Evolutionary conservation across 2,888 invertebrate genomes (phyloP).

Genomic region (Geophilus truncorum): DNA sequence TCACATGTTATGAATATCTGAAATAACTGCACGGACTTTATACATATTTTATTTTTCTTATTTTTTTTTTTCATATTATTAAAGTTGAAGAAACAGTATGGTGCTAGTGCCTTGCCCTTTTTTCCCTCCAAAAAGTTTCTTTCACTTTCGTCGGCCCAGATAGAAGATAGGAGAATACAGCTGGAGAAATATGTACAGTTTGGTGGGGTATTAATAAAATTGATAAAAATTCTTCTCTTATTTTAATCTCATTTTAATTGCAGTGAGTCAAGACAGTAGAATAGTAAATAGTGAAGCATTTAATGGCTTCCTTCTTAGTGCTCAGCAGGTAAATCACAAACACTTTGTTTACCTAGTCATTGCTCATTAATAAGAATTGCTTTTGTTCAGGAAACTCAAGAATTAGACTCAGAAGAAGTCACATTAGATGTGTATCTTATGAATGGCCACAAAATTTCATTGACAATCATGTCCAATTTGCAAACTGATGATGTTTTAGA

Average conservation of each 20-base stretch:
- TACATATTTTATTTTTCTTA: not conserved
- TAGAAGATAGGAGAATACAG: constrained; percentile 76
- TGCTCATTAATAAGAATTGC: too few species aligned
- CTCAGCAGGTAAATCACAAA: constrained; percentile 74
- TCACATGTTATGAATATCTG: not conserved
- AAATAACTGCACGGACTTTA: not conserved
- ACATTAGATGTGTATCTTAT: constrained; percentile 75
- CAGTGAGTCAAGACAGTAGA: constrained; percentile 80
- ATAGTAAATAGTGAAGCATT: constrained; percentile 74
- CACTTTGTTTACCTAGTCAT: too few species aligned
- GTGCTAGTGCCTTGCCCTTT: constrained; percentile 59
- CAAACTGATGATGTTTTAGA: constrained; percentile 74
- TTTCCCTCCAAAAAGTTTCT: constrained; percentile 92
- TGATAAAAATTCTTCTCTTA: not conserved
- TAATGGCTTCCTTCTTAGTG: constrained; percentile 79
- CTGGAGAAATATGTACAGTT: constrained; percentile 92
- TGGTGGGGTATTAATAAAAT: constrained; percentile 54
- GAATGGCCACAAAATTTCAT: constrained; percentile 77
- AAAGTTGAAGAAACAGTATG: constrained; percentile 31
- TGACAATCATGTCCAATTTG: constrained; percentile 74
- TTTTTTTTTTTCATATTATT: not conserved
- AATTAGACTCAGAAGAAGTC: constrained; percentile 56
- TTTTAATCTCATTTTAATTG: constrained; percentile 29
- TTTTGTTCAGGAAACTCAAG: constrained; percentile 36
- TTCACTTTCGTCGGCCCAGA: constrained; percentile 67